Conservation (phyloP, 2,113 vertebrate species). For the Lampris incognitus region DNA sequence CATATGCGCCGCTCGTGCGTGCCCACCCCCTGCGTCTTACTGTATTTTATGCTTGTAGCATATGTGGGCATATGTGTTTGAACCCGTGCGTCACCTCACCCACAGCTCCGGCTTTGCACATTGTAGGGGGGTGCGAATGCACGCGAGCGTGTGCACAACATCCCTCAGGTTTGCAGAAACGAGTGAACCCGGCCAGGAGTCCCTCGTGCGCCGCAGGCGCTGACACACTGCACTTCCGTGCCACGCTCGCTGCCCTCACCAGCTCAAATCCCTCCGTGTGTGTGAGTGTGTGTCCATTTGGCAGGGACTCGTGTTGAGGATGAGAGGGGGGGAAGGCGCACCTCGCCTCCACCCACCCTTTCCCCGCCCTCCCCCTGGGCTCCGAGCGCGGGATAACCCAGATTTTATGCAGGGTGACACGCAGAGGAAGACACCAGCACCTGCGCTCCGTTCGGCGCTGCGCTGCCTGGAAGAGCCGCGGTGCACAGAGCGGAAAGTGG, state of each 20-base stretch:
- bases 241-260: neutral
- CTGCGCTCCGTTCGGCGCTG: slow-evolving; percentile 50
- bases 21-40: too few species aligned
- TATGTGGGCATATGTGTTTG: neutral
- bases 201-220: slow-evolving; percentile 41
- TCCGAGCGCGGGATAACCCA: slow-evolving; percentile 68
- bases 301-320: slow-evolving; percentile 59
- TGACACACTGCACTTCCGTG: slow-evolving; percentile 65
- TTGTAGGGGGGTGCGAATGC: slow-evolving; percentile 27
- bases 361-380: slow-evolving; percentile 58
- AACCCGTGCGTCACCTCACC: slow-evolving; percentile 1
- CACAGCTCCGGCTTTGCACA: neutral
- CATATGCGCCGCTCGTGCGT: slow-evolving; percentile 3
- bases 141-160: slow-evolving; percentile 13
- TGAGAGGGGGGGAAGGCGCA: slow-evolving; percentile 60
- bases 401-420: slow-evolving; percentile 71
- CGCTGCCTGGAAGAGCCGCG: slow-evolving; percentile 42
- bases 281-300: slow-evolving; percentile 48
- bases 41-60: neutral
- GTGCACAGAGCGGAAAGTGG: slow-evolving; percentile 38
- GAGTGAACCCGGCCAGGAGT: slow-evolving; percentile 28
- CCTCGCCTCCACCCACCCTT: too few species aligned
- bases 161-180: slow-evolving; percentile 8
- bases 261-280: neutral
- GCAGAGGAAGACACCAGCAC: slow-evolving; percentile 64